Conservation (phyloP, 2,888 invertebrate species). For the Rutpela maculata region DNA sequence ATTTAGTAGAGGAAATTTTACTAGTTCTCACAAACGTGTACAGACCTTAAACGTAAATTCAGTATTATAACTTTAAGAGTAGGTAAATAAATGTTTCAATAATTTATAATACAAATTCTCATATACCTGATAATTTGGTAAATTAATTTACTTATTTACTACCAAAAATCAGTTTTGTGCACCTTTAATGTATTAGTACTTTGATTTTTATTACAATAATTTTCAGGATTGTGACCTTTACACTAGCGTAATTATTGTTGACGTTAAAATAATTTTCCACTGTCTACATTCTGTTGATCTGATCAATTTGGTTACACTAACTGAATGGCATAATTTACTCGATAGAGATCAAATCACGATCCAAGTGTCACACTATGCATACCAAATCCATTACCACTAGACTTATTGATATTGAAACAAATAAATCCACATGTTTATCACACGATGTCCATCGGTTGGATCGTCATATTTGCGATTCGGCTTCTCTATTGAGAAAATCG, state of each 20-base stretch:
- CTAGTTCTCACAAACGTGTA: too few relatives aligned
- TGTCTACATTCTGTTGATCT: constrained; percentile 11
- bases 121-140: background rate
- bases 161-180: background rate
- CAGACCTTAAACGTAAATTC: too few relatives aligned
- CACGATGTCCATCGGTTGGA: constrained; percentile 30
- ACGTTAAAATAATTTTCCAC: background rate
- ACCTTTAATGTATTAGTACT: background rate
- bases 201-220: background rate
- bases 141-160: too few relatives aligned
- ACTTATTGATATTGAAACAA: constrained; percentile 28
- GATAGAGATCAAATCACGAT: constrained; percentile 38
- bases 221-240: background rate
- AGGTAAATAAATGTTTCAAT: background rate
- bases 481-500: constrained; percentile 35
- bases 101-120: background rate
- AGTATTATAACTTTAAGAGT: background rate
- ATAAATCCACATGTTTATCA: constrained; percentile 34
- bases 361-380: constrained; percentile 37
- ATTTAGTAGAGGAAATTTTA: too few relatives aligned
- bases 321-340: constrained; percentile 35
- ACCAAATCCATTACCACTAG: constrained; percentile 38
- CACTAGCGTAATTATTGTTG: background rate
- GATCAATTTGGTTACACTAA: constrained; percentile 11
- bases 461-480: constrained; percentile 36